Evolutionary conservation across 2,113 vertebrate genomes (phyloP).

Genomic region (Cyanocitta stelleri): DNA sequence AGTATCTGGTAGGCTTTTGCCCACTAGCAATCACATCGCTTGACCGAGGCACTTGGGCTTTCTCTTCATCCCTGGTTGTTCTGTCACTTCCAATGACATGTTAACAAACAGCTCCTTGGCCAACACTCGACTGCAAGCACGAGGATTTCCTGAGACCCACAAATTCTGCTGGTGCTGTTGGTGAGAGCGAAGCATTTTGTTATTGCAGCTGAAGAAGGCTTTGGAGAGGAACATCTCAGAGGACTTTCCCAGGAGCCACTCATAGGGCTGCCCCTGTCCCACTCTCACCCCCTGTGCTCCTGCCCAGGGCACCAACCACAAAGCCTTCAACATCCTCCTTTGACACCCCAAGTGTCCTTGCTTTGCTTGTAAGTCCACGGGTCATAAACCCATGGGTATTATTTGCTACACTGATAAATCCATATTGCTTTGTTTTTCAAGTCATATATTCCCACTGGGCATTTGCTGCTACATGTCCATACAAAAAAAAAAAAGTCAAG

Average conservation of each 20-base stretch:
- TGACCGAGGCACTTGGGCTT: rapidly evolving
- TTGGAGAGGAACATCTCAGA: neutral
- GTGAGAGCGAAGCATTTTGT: neutral
- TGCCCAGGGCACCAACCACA: neutral
- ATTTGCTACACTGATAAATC: neutral
- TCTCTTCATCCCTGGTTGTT: neutral
- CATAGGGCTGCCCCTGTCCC: neutral
- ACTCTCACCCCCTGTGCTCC: neutral
- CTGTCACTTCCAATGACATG: neutral
- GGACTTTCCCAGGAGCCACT: neutral
- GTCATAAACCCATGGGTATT: neutral
- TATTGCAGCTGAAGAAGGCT: neutral
- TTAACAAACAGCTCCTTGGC: neutral
- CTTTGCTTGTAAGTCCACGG: neutral
- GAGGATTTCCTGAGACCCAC: neutral
- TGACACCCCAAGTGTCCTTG: neutral
- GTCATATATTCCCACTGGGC: neutral
- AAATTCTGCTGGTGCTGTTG: neutral
- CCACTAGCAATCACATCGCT: neutral
- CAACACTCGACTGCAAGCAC: rapidly evolving
- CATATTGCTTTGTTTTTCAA: neutral
- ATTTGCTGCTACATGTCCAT: neutral
- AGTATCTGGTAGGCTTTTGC: conserved; percentile 5
- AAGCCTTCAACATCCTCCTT: neutral
- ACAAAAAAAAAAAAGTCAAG: neutral